Base-by-base conservation (phyloP, 2,888 invertebrate species). In the Nemoura dubitans region DNA sequence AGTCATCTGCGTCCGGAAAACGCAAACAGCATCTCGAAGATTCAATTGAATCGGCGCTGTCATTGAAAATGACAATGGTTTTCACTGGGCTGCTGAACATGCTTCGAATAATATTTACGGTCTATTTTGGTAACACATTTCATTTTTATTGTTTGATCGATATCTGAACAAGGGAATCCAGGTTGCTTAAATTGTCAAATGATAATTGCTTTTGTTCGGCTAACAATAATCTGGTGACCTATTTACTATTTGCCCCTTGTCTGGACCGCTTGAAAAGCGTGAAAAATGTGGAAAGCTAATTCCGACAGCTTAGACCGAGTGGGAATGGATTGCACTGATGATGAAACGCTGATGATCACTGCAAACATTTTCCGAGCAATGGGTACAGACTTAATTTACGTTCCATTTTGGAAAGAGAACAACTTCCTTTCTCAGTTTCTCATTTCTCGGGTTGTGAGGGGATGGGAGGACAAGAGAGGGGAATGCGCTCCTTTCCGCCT, bases 41-140 rank as follows among this genome's bases (percentile, higher is more conserved):
- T 59, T 59, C 14, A 59, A 28, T 78, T 78, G 29, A 29, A 10
- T 78, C 25, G 7, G 3, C 78, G 6, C 21, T 25, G 5, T 77
- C 77, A 77, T 77, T 77, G 27, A 78, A 29, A 28, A 7, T 2
- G 27, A 25, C n/a, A 25, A 29, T 78, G 16, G 78, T 5, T 78
- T 78, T 5, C n/a, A 21, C 25, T 78, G 16, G 10, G 0, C 5
- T 6, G 78, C 26, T 3, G 16, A 29, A 10, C 27, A 78, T 78
- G 78, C n/a, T 78, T 78, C n/a, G 78, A 29, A 28, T 26, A 29
- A 78, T 78, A 29, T 78, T 78, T 78, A 78, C 21, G 14, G 10
- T 59, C 59, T 59, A 59, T 59, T 59, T 21, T 59, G 16, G 59
- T 59, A 59, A 59, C 59, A 59, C 3, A 21, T 59, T 59, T 21